Evolutionary conservation across 2,888 invertebrate species (phyloP), one percentile per base, ranked within the genome.

Genomic region (Gerris lacustris): DNA sequence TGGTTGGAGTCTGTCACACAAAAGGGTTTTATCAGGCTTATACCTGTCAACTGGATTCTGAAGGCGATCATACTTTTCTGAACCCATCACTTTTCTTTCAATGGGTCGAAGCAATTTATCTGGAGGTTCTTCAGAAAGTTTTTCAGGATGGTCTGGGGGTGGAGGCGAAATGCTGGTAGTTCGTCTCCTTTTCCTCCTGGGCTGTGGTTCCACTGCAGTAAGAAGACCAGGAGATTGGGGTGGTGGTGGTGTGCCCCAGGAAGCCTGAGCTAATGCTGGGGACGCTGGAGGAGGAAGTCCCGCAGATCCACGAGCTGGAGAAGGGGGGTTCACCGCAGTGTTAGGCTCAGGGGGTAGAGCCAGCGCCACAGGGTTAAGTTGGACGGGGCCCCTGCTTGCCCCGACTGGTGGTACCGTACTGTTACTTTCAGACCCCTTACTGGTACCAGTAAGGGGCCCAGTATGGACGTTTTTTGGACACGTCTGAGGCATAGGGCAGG

Each of bases 391-490:
- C 7, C 82, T 82, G 68, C 82, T 78, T 47, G 82, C 82, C 75
- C 68, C 68, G 69, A 7, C 63, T 43, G 63, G 67, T 47, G 63
- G 82, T 78, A 69, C 82, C 82, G 70, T 82, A 82, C 67, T 82
- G 78, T 47, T 80, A 76, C 67, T 75, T 68, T 74, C 73, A 73
- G 76, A 75, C 81, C 83, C 83, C 87, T 91, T 92, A 89, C 89
- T 88, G 88, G 91, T 91, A 91, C 92, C 92, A 92, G 91, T 92
- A 92, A 91, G 92, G 91, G 92, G 92, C 88, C 93, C 93, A 93
- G 92, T 92, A 92, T 88, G 91, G 89, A 90, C 93, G 93, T 94
- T 94, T 94, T 93, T 93, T 93, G 93, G 91, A 93, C 92, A 93
- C 87, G 92, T 88, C 85, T 91, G 91, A n/a, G 9, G 64, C 86